phyloP scores from a whole-genome alignment of 1,140 invertebrate genomes.

The Leucophenga varia region DNA sequence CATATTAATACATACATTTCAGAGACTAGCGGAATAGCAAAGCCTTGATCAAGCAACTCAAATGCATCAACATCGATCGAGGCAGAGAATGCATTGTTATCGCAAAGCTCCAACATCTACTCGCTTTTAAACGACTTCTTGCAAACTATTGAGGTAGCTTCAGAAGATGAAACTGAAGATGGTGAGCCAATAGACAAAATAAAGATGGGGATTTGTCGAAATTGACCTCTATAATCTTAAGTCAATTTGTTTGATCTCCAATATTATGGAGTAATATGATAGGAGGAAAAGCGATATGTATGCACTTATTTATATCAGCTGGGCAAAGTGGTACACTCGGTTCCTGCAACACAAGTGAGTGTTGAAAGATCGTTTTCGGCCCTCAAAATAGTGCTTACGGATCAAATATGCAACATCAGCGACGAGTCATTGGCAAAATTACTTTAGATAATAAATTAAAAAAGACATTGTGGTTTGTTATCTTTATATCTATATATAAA shows the following conservation, averaged over 20 bases:
- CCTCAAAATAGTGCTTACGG: slow-evolving; percentile 1
- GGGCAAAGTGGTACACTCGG: slow-evolving; percentile 2
- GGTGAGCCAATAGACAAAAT: neutral
- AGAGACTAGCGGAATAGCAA: too few species aligned
- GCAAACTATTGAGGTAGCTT: neutral
- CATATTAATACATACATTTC: too few species aligned
- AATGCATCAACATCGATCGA: too few species aligned
- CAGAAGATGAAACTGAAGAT: slow-evolving; percentile 4
- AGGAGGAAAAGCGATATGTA: too few species aligned
- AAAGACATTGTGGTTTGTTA: too few species aligned
- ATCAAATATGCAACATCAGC: slow-evolving; percentile 1
- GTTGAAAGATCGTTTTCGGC: slow-evolving; percentile 10
- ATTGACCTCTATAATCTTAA: neutral
- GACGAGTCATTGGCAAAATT: neutral
- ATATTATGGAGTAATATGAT: too few species aligned
- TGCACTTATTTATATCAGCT: neutral
- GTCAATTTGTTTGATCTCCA: too few species aligned
- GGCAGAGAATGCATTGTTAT: too few species aligned
- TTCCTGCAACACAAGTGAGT: slow-evolving; percentile 8
- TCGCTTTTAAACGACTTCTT: slow-evolving; percentile 7
- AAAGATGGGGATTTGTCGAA: slow-evolving; percentile 2
- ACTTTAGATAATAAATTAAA: too few species aligned
- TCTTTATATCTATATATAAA: too few species aligned
- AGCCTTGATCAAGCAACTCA: too few species aligned
- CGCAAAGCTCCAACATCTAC: slow-evolving; percentile 5